A percentile compares a stretch with the other conserved stretches of the same genome.
These are phyloP conservation scores for Carposina sasakii DNA, from an alignment of 1,140 invertebrate genomes.

Conservation along the genomic window DNA sequence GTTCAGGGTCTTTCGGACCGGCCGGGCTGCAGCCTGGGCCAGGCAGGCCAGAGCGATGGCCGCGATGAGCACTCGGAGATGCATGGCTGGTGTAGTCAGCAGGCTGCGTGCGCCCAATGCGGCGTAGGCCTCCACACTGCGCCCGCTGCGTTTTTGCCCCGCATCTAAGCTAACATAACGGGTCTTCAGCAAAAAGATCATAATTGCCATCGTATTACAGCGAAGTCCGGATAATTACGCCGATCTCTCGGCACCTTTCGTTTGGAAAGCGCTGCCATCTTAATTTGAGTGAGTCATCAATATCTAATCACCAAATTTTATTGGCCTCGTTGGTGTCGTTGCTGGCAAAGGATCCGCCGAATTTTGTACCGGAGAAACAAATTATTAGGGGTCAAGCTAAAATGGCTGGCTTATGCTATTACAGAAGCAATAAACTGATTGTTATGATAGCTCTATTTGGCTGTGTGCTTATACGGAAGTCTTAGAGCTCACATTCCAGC, in stretches of 20 bases:
- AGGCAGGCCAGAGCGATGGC: constrained; percentile 33
- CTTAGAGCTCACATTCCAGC: no score
- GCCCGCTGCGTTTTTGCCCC: constrained; percentile 50
- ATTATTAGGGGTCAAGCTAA: constrained; percentile 13
- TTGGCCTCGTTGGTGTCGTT: constrained; percentile 16
- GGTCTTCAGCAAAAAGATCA: constrained; percentile 64
- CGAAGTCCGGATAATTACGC: constrained; percentile 53
- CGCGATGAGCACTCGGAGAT: constrained; percentile 33
- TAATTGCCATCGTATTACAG: constrained; percentile 46
- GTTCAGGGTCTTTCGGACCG: constrained; percentile 55
- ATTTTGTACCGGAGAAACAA: background rate
- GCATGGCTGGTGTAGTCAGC: constrained; percentile 26
- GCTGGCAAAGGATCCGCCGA: background rate
- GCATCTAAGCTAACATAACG: constrained; percentile 64
- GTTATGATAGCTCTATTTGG: no score
- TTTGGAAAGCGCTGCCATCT: constrained; percentile 62
- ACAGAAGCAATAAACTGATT: constrained; percentile 24
- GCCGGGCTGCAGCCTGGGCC: constrained; percentile 31
- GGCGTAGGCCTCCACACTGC: constrained; percentile 43
- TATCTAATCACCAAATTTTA: constrained; percentile 31
- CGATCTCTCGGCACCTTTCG: constrained; percentile 62
- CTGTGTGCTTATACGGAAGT: no score
- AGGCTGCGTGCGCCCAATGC: constrained; percentile 39
- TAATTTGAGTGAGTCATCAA: constrained; percentile 56
- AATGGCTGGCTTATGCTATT: constrained; percentile 18